Conservation (phyloP, 2,797 vertebrate species). For the Catamblyrhynchus diadema region DNA sequence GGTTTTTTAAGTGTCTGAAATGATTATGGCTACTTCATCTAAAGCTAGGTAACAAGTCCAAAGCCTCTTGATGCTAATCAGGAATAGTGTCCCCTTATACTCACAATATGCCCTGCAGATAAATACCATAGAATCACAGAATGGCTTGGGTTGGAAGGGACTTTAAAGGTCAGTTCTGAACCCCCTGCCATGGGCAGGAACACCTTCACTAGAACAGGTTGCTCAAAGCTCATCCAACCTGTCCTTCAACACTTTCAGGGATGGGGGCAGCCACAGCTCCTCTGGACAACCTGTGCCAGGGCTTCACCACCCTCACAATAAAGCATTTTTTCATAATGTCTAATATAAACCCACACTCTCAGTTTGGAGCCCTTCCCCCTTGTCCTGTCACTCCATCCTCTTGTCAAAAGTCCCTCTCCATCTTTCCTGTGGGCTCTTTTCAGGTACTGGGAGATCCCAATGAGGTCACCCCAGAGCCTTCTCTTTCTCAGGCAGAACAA, state of each 20-base stretch:
- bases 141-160: neutral
- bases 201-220: neutral
- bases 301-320: neutral
- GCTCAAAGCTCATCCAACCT: neutral
- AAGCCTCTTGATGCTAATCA: conserved; percentile 10
- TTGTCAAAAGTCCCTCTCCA: neutral
- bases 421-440: neutral
- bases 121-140: neutral
- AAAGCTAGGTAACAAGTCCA: neutral
- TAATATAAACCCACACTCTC: neutral
- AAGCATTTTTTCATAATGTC: neutral
- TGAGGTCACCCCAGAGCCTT: too few species aligned
- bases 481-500: neutral
- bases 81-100: neutral
- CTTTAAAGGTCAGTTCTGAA: neutral
- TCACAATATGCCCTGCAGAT: conserved; percentile 1
- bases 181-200: too few species aligned
- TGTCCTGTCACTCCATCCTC: neutral
- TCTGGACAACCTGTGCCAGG: rapidly evolving
- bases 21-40: neutral
- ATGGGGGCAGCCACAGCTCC: neutral
- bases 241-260: neutral
- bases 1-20: neutral
- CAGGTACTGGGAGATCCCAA: rapidly evolving
- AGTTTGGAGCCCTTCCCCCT: neutral